Evolutionary conservation across 2,888 invertebrate genomes (phyloP).

Genomic region (Pseudococcus viburni): DNA sequence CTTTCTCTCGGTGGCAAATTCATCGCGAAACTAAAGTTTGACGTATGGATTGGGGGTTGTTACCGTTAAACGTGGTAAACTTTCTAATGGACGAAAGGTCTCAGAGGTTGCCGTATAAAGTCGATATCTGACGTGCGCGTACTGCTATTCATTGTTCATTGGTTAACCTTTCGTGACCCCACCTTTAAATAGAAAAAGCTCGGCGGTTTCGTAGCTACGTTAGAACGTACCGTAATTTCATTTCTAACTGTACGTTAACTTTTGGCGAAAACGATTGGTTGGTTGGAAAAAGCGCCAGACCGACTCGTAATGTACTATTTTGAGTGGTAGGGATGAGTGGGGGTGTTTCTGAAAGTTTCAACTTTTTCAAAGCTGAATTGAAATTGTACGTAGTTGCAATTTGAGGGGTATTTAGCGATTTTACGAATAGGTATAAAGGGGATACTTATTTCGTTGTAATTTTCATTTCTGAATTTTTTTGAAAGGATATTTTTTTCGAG

Average conservation of each 20-base stretch:
- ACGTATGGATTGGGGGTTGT: conserved; percentile 58
- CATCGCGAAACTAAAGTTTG: not conserved
- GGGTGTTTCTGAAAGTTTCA: no score
- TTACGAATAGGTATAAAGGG: no score
- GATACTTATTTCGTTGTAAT: no score
- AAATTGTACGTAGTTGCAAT: no score
- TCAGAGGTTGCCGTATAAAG: conserved; percentile 65
- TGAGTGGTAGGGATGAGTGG: no score
- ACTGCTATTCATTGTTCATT: conserved; percentile 65
- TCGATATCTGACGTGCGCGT: conserved; percentile 66
- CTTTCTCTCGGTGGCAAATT: not conserved
- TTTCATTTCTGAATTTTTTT: no score
- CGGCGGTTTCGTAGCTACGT: conserved; percentile 13
- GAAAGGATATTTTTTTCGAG: no score
- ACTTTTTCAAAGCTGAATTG: no score
- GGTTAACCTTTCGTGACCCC: conserved; percentile 66
- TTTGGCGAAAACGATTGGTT: conserved; percentile 29
- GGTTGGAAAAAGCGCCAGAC: not conserved
- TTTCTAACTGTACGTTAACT: not conserved
- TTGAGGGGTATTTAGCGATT: no score
- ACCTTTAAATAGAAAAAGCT: conserved; percentile 66
- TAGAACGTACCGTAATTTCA: conserved; percentile 41
- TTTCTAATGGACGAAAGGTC: conserved; percentile 66
- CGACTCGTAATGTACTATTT: no score
- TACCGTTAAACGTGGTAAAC: conserved; percentile 60